These are phyloP conservation scores for Meta bourneti DNA, from an alignment of 2,888 invertebrate species.

Conservation along the genomic window DNA sequence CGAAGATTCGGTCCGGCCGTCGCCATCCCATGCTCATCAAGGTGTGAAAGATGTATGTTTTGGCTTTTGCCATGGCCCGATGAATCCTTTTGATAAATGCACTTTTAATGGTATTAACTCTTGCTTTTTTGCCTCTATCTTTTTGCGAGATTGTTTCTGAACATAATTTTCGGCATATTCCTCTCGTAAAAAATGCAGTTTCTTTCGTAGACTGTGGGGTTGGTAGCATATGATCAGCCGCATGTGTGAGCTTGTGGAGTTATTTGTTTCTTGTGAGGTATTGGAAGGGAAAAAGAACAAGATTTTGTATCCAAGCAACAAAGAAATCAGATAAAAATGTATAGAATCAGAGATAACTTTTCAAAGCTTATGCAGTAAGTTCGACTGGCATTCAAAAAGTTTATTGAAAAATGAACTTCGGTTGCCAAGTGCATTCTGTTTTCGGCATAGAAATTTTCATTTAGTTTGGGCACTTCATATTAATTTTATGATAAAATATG, in stretches of 20 bases:
- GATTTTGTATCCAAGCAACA: no score
- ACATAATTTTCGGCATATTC: conserved; percentile 17
- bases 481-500: no score
- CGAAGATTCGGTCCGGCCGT: conserved; percentile 67
- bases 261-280: not conserved
- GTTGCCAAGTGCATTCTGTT: no score
- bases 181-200: not conserved
- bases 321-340: no score
- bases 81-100: conserved; percentile 72
- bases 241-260: not conserved
- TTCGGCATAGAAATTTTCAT: no score
- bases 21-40: conserved; percentile 68
- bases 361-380: no score
- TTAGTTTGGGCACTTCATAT: no score
- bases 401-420: no score
- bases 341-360: no score
- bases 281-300: not conserved
- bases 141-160: not conserved
- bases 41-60: conserved; percentile 77
- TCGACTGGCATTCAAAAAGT: no score
- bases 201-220: conserved; percentile 33
- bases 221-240: not conserved
- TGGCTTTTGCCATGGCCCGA: conserved; percentile 67
- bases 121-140: conserved; percentile 38
- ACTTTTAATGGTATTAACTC: conserved; percentile 73